Base-by-base conservation (phyloP, 2,888 invertebrate species). In the Dryocosmus kuriphilus region DNA sequence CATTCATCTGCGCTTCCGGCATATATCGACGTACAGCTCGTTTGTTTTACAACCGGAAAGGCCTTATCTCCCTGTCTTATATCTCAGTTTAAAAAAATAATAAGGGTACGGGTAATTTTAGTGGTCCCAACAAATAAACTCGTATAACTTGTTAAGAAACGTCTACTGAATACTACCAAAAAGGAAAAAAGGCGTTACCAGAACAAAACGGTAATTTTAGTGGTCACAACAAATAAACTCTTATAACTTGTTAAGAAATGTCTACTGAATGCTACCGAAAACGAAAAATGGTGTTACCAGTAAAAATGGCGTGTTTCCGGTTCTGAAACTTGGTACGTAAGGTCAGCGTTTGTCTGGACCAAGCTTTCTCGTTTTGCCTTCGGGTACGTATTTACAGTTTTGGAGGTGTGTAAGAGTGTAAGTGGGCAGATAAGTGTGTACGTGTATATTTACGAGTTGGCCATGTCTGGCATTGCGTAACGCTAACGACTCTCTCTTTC, bases 401-500 rank as follows among this genome's bases (percentile, higher is more conserved):
- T 61, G 82, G 77, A 81, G 81, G 30, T 51, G 71, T 16, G n/a
- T 51, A 71, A 51, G n/a, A 71, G 71, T 71, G 51, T 71, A 30
- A 71, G 71, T 71, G 51, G 30, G 51, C 46, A 71, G 71, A 51
- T 71, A 65, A 22, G 24, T 22, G 67, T 46, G 27, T 46, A 51
- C 81, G 79, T 85, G 82, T 83, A 78, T 78, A 82, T 81, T 80
- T 81, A 83, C 80, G 83, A 81, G 82, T 78, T 77, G 83, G 82
- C 80, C 82, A 80, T 81, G 83, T 81, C 82, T 84, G 81, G 75
- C 85, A 87, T 90, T 91, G 89, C 91, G 88, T 89, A 90, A 91
- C 90, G 90, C 89, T 89, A 89, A 89, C 87, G 85, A 88, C 91
- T 90, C 91, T 91, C 90, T 91, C 91, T 90, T 90, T 90, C 89